Percentiles rank a stretch among this genome's conserved stretches.
phyloP scores from a whole-genome alignment of 2,888 invertebrate genomes.

The Aethes cnicana region DNA sequence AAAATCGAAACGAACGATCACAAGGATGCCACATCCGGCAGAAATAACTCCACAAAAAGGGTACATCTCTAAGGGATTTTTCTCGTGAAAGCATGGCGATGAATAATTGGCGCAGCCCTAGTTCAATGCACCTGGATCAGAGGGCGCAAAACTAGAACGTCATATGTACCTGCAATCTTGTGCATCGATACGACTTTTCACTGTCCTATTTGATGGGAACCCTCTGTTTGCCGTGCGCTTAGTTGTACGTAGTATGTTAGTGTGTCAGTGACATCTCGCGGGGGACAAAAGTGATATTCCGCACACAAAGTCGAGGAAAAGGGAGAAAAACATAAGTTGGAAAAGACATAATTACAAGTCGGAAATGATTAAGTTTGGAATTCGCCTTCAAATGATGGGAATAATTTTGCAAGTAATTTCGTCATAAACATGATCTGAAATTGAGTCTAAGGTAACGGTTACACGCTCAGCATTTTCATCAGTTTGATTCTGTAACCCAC shows the following conservation, averaged over 20 bases:
- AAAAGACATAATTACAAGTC: background rate
- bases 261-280: conserved; percentile 32
- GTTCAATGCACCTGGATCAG: conserved; percentile 31
- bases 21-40: conserved; percentile 23
- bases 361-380: no score
- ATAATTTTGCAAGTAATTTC: no score
- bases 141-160: background rate
- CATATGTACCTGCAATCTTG: conserved; percentile 8
- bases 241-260: conserved; percentile 31
- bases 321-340: conserved; percentile 8
- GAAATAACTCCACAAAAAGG: conserved; percentile 12
- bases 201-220: conserved; percentile 5
- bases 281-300: conserved; percentile 19
- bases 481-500: no score
- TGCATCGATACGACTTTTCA: conserved; percentile 11
- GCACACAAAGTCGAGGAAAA: conserved; percentile 15
- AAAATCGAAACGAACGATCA: conserved; percentile 42
- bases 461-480: no score
- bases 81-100: conserved; percentile 30
- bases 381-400: no score
- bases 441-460: no score
- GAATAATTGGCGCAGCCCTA: conserved; percentile 33
- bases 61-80: conserved; percentile 21
- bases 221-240: conserved; percentile 29
- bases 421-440: no score